A percentile compares a stretch with the other conserved stretches of the same genome.
Conservation (phyloP, 2,113 vertebrate species). For the Rhinogobius similis region DNA sequence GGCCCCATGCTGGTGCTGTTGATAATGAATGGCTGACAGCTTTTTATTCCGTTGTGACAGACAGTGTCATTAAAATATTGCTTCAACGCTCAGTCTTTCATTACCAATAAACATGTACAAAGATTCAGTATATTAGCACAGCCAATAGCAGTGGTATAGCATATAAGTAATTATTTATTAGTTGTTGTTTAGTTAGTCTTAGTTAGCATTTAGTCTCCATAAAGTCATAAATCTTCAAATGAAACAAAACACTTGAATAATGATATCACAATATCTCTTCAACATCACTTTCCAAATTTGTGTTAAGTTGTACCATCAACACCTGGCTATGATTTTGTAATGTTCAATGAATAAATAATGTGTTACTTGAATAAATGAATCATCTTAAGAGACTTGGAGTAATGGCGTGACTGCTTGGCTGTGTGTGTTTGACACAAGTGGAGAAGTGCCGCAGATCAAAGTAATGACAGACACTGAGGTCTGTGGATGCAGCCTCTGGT, state of each 20-base stretch:
- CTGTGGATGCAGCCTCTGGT: conserved; percentile 34
- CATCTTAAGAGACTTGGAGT: neutral
- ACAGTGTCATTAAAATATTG: conserved; percentile 33
- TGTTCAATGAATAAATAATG: neutral
- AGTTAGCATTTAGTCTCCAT: neutral
- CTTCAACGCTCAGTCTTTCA: conserved; percentile 9
- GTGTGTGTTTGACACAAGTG: conserved; percentile 2
- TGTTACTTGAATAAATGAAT: neutral
- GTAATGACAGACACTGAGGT: conserved; percentile 41
- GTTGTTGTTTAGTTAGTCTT: neutral
- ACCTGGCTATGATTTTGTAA: neutral
- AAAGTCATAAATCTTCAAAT: neutral
- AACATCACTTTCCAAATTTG: neutral
- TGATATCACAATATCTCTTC: neutral
- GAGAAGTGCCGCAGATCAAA: conserved; percentile 43
- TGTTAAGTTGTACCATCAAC: neutral
- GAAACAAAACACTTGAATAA: neutral
- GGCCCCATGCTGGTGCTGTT: conserved; percentile 36
- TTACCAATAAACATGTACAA: neutral
- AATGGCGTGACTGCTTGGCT: conserved; percentile 2
- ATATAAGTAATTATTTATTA: neutral
- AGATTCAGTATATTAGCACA: neutral
- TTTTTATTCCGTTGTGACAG: conserved; percentile 39
- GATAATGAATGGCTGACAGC: conserved; percentile 57
- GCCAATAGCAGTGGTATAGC: neutral